Base-by-base conservation (phyloP, 2,888 invertebrate species). In the Electrophaes corylata region DNA sequence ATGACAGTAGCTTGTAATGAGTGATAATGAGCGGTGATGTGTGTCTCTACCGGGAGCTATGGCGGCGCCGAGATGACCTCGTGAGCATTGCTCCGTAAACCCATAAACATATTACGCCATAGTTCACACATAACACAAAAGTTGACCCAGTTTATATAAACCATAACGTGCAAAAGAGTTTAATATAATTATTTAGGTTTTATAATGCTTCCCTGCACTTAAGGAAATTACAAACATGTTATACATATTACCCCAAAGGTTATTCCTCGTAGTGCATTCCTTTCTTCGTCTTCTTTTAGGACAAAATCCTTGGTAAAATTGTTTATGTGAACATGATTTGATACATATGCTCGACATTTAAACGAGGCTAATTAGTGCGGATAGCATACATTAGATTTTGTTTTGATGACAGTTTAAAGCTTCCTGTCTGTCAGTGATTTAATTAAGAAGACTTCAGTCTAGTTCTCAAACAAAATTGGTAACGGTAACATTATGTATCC, bases 51-150 rank as follows among this genome's bases (percentile, higher is more conserved):
- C 54, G 57, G 60, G 60, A 52, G 64, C 47, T 46, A 55, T 46
- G 58, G 58, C 64, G 64, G 46, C 66, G 56, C 46, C 66, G 55
- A 60, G 50, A 60, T 64, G 72, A 69, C 75, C 73, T 73, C 73
- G 75, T 69, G 70, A 69, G 57, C 68, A 75, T 68, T 73, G 69
- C 65, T 69, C 62, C 68, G 75, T 76, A 76, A 73, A 73, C 71
- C 69, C 64, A 75, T 70, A 76, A 74, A 68, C 68, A 65, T 66
- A 74, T 75, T 71, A 75, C 77, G 75, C 75, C 76, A 81, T 75
- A 75, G 76, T 75, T 75, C 76, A 81, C 75, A 73, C 70, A 68
- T 65, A 71, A 68, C 67, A 55, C 59, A 67, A 73, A 69, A 62
- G 69, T 70, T 64, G 66, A 61, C 61, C 69, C 58, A 59, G 60